Base-by-base conservation (phyloP, 2,888 invertebrate species). In the Esperia sulphurella region DNA sequence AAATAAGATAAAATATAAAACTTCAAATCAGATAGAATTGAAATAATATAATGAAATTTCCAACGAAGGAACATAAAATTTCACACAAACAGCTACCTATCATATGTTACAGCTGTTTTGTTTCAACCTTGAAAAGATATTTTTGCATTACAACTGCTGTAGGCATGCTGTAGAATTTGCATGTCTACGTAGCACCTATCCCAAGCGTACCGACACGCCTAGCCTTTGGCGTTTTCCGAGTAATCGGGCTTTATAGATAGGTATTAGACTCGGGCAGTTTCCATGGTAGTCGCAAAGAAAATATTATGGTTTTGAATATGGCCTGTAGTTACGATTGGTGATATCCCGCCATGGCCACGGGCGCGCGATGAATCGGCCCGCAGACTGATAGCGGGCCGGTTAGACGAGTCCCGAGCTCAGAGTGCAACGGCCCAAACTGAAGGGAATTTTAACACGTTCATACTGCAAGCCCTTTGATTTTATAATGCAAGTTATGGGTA, bases 341-440 rank as follows among this genome's bases (percentile, higher is more conserved):
- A 82, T 84, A 83, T 61, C 71, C 76, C 71, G 70, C 75, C 59
- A 76, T 71, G 74, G 70, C 73, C 76, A 72, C 67, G 70, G 65
- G 67, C 66, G 76, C 68, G 78, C 84, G 87, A 88, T 88, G 87
- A 82, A 83, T 87, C 86, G 86, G 72, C 71, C 76, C 72, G 73
- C 73, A 77, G 71, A 73, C 87, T 83, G 88, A 89, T 89, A 88
- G 83, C 66, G 75, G 88, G 83, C 88, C 89, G 89, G 89, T 89
- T 86, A 82, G 77, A 88, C 88, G 80, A 80, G 88, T 88, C 86
- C 77, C 73, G 67, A 69, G 72, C 68, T n/a, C 68, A 58, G 85
- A 83, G 89, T 87, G 88, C 89, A 89, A 87, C 77, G 86, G 80
- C 88, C 89, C 87, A 88, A 88, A 84, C 86, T 75, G 71, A 77